Conservation (phyloP, 2,888 invertebrate species). For the Saturnia japonica region DNA sequence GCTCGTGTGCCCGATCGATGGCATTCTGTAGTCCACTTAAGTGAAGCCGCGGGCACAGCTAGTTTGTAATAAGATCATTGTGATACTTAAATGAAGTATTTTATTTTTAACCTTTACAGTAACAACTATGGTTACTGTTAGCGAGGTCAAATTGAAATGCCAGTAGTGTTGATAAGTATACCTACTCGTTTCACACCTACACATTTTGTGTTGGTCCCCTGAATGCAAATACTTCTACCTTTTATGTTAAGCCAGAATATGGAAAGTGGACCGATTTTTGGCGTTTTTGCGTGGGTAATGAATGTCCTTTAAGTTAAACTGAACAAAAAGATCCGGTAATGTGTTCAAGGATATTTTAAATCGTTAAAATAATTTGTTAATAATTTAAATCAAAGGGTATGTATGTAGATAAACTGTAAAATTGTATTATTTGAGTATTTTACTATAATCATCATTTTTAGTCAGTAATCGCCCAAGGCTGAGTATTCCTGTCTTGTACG, state of each 20-base stretch:
- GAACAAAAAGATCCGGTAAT: slow-evolving; percentile 2
- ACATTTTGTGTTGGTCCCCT: slow-evolving; percentile 55
- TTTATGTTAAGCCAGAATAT: slow-evolving; percentile 42
- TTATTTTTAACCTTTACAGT: not conserved
- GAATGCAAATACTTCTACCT: slow-evolving; percentile 59
- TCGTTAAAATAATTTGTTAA: slow-evolving; percentile 1
- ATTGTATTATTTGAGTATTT: no score
- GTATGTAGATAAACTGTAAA: no score
- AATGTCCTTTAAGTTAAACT: slow-evolving; percentile 25
- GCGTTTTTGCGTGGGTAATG: slow-evolving; percentile 23
- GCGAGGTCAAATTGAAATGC: slow-evolving; percentile 5
- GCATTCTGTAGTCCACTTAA: no score
- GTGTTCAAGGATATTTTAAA: slow-evolving; percentile 12
- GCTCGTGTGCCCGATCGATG: no score
- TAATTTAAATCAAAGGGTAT: no score
- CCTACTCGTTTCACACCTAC: slow-evolving; percentile 52
- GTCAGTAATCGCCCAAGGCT: no score
- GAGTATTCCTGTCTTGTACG: no score
- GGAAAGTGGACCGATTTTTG: slow-evolving; percentile 49
- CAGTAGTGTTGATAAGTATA: not conserved
- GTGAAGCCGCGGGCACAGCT: no score
- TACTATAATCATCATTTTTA: no score
- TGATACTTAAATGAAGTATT: not conserved
- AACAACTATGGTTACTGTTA: not conserved
- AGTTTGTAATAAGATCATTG: not conserved